phyloP scores from a whole-genome alignment of 2,888 invertebrate genomes.

The Prosapia bicincta region DNA sequence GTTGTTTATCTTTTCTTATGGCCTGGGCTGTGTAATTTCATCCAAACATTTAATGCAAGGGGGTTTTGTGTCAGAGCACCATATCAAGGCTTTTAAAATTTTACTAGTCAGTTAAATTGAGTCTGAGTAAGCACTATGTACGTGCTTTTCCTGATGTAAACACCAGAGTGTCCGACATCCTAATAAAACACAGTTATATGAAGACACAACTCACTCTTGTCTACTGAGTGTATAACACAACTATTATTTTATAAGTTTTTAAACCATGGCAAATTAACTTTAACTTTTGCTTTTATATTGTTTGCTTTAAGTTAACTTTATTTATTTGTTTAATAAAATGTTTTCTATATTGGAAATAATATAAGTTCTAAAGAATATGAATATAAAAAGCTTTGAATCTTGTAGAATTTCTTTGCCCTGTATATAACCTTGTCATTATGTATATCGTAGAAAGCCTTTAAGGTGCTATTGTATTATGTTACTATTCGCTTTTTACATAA shows the following conservation, averaged over 20 bases:
- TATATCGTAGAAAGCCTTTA: constrained; percentile 18
- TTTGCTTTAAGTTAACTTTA: constrained; percentile 11
- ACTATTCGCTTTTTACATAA: constrained; percentile 1
- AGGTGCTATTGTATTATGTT: constrained; percentile 23
- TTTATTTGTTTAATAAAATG: constrained; percentile 9
- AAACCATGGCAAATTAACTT: neutral
- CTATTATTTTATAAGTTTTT: neutral
- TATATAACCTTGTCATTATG: constrained; percentile 17
- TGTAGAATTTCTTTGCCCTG: constrained; percentile 15
- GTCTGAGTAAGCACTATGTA: too few relatives aligned
- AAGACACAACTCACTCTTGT: neutral
- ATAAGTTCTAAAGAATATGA: neutral
- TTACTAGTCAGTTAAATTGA: neutral
- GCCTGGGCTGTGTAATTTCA: neutral
- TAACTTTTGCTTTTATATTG: neutral
- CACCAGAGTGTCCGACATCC: neutral
- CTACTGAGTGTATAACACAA: neutral
- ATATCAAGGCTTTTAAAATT: neutral
- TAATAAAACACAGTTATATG: neutral
- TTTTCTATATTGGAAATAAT: constrained; percentile 7
- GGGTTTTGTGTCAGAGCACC: neutral
- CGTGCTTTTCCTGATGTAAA: neutral
- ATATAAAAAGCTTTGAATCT: constrained; percentile 3
- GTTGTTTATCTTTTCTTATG: constrained; percentile 18
- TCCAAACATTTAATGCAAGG: neutral